Evolutionary conservation across 2,888 invertebrate species (phyloP).

Genomic region (Torymus texanus): DNA sequence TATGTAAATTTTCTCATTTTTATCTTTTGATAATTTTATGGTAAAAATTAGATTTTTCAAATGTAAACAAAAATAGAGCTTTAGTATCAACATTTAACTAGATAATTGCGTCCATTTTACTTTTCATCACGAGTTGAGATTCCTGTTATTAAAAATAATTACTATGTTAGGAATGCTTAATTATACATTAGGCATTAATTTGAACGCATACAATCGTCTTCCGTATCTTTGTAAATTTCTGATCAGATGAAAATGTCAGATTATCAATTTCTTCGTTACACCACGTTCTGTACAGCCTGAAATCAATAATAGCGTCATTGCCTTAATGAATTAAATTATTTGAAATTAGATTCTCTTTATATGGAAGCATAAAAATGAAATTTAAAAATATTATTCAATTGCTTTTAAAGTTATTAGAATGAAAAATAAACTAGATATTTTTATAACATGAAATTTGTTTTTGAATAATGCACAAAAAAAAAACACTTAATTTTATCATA

Average conservation of each 20-base stretch:
- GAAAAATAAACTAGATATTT: conserved; percentile 48
- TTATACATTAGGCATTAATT: conserved; percentile 34
- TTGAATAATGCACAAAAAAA: conserved; percentile 47
- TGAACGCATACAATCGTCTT: conserved; percentile 53
- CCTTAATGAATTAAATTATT: conserved; percentile 26
- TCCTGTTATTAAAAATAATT: conserved; percentile 41
- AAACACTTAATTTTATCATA: conserved; percentile 28
- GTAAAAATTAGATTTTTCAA: conserved; percentile 31
- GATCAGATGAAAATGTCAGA: conserved; percentile 48
- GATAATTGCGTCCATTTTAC: conserved; percentile 23
- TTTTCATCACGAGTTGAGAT: conserved; percentile 40
- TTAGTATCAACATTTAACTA: conserved; percentile 28
- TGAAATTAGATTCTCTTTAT: conserved; percentile 36
- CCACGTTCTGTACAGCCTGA: conserved; percentile 57
- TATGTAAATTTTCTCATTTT: conserved; percentile 18
- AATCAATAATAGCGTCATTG: conserved; percentile 52
- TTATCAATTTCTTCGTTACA: conserved; percentile 54
- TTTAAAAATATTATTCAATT: conserved; percentile 33
- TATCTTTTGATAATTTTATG: conserved; percentile 24
- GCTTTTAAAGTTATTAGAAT: conserved; percentile 31
- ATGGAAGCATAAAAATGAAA: conserved; percentile 42
- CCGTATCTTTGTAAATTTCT: conserved; percentile 53
- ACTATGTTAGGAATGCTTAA: conserved; percentile 50
- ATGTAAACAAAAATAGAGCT: conserved; percentile 32
- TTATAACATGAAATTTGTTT: conserved; percentile 45